A percentile compares a stretch with the other conserved stretches of the same genome.
Conservation (phyloP, 2,113 vertebrate species). For the Oreotrochilus melanogaster region DNA sequence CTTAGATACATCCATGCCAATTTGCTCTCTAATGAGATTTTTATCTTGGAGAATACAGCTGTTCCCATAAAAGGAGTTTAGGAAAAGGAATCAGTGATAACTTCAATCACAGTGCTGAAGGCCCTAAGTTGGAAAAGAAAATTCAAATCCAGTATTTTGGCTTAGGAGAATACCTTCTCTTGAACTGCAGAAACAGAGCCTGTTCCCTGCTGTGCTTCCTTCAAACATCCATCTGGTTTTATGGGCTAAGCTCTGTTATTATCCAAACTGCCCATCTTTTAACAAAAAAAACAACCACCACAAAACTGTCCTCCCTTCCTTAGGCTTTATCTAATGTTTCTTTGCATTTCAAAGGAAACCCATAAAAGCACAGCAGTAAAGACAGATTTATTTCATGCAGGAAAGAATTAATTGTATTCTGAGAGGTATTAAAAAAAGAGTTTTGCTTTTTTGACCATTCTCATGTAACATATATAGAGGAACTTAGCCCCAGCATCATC, state of each 20-base stretch:
- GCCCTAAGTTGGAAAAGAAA: neutral
- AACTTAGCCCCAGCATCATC: neutral
- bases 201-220: neutral
- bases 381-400: neutral
- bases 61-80: neutral
- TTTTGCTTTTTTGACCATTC: neutral
- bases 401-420: neutral
- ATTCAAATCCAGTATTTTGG: neutral
- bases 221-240: neutral
- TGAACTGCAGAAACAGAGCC: neutral
- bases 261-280: neutral
- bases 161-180: neutral
- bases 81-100: neutral
- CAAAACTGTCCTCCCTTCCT: neutral
- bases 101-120: neutral
- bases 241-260: neutral
- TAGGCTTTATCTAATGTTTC: neutral
- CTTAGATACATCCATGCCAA: accelerated
- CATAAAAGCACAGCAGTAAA: neutral
- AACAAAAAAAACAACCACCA: no score
- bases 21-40: slow-evolving; percentile 15
- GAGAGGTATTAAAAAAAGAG: no score
- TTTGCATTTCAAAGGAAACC: neutral
- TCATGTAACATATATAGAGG: neutral
- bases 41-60: neutral